A percentile compares a stretch with the other conserved stretches of the same genome.
Evolutionary conservation across 2,113 vertebrate species (phyloP).

Genomic region (Ornithorhynchus anatinus): DNA sequence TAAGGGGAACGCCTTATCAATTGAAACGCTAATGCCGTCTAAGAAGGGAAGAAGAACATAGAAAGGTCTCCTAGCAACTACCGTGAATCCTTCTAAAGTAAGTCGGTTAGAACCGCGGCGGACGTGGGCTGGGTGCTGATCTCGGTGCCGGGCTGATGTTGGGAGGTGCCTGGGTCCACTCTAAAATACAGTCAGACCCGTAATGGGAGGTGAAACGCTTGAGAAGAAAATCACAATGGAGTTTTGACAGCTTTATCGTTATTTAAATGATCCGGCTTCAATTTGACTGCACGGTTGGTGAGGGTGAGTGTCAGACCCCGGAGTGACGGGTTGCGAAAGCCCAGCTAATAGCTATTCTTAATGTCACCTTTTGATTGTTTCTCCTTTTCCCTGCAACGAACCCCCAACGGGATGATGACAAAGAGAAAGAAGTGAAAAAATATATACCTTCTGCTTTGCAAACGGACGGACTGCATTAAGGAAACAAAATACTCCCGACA

Average conservation of each 20-base stretch:
- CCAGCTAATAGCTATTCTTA: conserved; percentile 27
- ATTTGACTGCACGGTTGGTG: conserved; percentile 51
- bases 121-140: conserved; percentile 68
- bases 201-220: conserved; percentile 62
- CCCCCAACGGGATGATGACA: conserved; percentile 1
- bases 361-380: conserved; percentile 6
- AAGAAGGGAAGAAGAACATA: conserved; percentile 73
- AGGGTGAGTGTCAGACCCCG: conserved; percentile 46
- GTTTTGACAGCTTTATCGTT: conserved; percentile 65
- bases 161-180: conserved; percentile 64
- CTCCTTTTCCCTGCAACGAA: conserved; percentile 1
- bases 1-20: conserved; percentile 71
- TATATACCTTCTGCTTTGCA: neutral
- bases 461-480: neutral
- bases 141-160: conserved; percentile 41
- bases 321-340: conserved; percentile 25
- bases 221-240: conserved; percentile 68
- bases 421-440: neutral
- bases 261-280: conserved; percentile 69
- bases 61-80: conserved; percentile 77
- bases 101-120: conserved; percentile 71
- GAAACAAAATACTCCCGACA: neutral
- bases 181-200: conserved; percentile 65
- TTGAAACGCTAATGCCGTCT: conserved; percentile 72
- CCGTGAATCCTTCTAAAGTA: conserved; percentile 69